phyloP scores from a whole-genome alignment of 2,797 vertebrate species.

The Corythornis leucogaster region DNA sequence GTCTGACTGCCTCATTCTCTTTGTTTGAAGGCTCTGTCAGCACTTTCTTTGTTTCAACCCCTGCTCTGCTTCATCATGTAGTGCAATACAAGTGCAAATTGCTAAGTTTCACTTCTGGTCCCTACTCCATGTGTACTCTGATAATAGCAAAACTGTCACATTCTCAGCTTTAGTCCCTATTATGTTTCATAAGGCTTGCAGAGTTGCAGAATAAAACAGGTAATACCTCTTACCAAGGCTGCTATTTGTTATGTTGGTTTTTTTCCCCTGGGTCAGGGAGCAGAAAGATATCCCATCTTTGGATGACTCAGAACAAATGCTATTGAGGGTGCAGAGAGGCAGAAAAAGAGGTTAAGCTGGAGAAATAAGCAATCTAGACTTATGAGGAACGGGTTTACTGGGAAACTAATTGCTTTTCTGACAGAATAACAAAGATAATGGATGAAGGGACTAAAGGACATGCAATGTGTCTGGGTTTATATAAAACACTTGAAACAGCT shows the following conservation, averaged over 20 bases:
- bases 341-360: not conserved
- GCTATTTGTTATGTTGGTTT: not conserved
- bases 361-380: not conserved
- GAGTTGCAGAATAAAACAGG: not conserved
- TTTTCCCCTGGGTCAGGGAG: not conserved
- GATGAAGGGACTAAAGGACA: not conserved
- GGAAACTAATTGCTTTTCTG: constrained; percentile 22
- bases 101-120: not conserved
- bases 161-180: not conserved
- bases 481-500: not conserved
- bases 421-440: not conserved
- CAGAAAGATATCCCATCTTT: not conserved
- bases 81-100: not conserved
- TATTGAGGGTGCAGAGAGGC: not conserved
- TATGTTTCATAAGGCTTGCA: not conserved
- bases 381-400: not conserved
- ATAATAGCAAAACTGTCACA: not conserved
- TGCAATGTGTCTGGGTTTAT: not conserved
- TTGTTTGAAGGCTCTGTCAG: constrained; percentile 18
- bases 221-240: not conserved
- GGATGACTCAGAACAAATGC: not conserved
- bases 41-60: constrained; percentile 9
- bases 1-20: not conserved
- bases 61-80: constrained; percentile 2
- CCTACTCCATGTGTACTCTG: not conserved